phyloP scores from a whole-genome alignment of 1,140 invertebrate species.

The Thaumetopoea pityocampa region DNA sequence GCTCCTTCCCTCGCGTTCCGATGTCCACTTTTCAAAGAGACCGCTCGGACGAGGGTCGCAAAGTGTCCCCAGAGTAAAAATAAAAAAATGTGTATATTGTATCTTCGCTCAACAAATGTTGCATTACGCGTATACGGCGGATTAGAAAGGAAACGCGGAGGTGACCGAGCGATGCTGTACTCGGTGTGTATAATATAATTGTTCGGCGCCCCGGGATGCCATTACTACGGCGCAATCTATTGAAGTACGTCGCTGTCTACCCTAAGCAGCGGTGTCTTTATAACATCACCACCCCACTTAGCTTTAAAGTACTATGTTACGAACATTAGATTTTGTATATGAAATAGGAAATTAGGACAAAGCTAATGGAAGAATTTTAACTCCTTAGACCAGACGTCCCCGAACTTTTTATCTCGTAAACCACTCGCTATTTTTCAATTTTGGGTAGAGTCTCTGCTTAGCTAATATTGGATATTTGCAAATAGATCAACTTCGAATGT shows the following conservation, averaged over 20 bases:
- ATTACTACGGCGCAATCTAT: conserved; percentile 64
- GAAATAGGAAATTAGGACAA: too few species aligned
- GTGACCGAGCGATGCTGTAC: conserved; percentile 50
- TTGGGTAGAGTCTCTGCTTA: too few species aligned
- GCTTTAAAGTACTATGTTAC: too few species aligned
- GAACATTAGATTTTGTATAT: too few species aligned
- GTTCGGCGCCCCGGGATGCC: conserved; percentile 47
- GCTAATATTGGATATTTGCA: too few species aligned
- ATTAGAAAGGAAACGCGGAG: conserved; percentile 61
- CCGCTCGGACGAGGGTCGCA: conserved; percentile 75
- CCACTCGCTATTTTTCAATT: too few species aligned
- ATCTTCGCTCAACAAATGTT: conserved; percentile 56
- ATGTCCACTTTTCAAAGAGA: conserved; percentile 77
- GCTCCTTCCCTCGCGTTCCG: conserved; percentile 71
- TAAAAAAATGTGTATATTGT: conserved; percentile 75
- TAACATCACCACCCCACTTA: background rate
- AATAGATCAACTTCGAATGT: too few species aligned
- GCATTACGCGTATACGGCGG: conserved; percentile 43
- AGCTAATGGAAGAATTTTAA: too few species aligned
- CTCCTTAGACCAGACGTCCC: too few species aligned
- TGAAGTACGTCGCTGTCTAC: conserved; percentile 51
- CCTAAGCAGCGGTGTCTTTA: conserved; percentile 2
- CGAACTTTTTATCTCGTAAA: too few species aligned
- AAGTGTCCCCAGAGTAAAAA: conserved; percentile 75
- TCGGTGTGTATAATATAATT: conserved; percentile 62